Evolutionary conservation across 2,113 vertebrate species (phyloP).

Genomic region (Coptodon bakossiorum): DNA sequence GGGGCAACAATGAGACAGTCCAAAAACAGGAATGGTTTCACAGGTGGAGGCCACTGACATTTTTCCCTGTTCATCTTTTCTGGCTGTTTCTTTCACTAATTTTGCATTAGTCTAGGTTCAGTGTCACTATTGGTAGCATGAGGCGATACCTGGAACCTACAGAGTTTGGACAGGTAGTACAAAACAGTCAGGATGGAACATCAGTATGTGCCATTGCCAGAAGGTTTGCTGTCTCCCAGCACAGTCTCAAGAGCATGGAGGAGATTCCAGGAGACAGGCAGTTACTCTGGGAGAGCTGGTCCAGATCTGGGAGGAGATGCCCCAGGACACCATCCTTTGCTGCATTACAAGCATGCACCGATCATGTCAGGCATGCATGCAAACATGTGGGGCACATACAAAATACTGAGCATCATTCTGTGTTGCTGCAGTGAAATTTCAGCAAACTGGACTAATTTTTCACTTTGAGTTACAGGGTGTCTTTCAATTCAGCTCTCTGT

Average conservation of each 20-base stretch:
- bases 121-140: background rate
- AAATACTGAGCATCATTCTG: background rate
- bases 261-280: background rate
- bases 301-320: background rate
- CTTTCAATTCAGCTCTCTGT: background rate
- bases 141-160: background rate
- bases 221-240: background rate
- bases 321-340: background rate
- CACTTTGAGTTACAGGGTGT: background rate
- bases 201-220: background rate
- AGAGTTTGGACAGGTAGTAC: background rate
- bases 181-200: background rate
- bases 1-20: background rate
- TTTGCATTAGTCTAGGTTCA: background rate
- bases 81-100: background rate
- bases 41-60: background rate
- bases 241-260: background rate
- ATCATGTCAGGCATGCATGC: background rate
- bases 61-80: background rate
- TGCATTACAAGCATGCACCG: background rate
- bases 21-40: background rate
- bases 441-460: background rate
- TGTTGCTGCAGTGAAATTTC: background rate
- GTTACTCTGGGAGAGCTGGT: background rate
- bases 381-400: background rate